phyloP scores from a whole-genome alignment of 2,888 invertebrate genomes.

The Hololepta plana region DNA sequence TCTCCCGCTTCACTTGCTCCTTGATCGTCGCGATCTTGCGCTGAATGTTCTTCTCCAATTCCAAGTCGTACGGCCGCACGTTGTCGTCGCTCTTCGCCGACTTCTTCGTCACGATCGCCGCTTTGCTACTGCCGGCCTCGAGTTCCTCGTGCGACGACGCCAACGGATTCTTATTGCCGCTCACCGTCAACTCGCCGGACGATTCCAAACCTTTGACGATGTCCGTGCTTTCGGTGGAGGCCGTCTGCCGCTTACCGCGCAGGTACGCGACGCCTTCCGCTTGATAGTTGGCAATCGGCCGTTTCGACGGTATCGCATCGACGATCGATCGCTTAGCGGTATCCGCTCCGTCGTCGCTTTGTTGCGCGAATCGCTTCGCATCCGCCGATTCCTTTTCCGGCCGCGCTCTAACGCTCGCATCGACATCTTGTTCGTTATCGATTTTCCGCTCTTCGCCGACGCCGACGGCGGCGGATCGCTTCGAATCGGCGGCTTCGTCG shows the following conservation, averaged over 20 bases:
- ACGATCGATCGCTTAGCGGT: too few relatives aligned
- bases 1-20: constrained; percentile 24
- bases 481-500: constrained; percentile 5
- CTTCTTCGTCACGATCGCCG: constrained; percentile 8
- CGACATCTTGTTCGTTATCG: too few relatives aligned
- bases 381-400: constrained; percentile 1
- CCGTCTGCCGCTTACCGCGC: constrained; percentile 8
- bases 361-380: too few relatives aligned
- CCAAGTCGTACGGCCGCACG: constrained; percentile 10
- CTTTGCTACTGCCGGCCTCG: constrained; percentile 1
- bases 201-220: constrained; percentile 15
- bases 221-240: constrained; percentile 10
- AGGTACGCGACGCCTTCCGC: constrained; percentile 12
- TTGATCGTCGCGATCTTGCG: constrained; percentile 23
- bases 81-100: constrained; percentile 10
- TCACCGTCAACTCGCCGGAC: constrained; percentile 16
- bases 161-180: constrained; percentile 16
- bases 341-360: too few relatives aligned
- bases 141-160: constrained; percentile 9
- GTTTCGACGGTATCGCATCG: constrained; percentile 5
- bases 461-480: constrained; percentile 1
- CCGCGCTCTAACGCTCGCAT: too few relatives aligned
- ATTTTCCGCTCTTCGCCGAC: constrained; percentile 5
- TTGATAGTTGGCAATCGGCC: constrained; percentile 12
- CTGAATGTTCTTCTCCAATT: constrained; percentile 20